A percentile compares a stretch with the other conserved stretches of the same genome.
These are phyloP conservation scores for Netelia virgata DNA, from an alignment of 2,888 invertebrate genomes.

Conservation along the genomic window DNA sequence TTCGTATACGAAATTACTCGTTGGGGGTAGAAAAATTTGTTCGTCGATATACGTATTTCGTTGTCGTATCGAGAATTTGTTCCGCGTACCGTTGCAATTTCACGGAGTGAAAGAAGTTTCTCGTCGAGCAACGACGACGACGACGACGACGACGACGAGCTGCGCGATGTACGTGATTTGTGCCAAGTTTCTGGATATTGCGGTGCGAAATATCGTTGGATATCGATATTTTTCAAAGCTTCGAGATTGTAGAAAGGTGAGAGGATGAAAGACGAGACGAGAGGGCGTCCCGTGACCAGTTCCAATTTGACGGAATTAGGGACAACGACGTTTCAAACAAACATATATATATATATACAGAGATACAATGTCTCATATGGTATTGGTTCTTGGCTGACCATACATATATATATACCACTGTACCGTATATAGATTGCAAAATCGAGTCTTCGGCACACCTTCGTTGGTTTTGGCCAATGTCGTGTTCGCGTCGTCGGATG, in stretches of 20 bases:
- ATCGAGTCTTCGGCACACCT: constrained; percentile 39
- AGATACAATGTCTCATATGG: background rate
- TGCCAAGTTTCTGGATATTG: background rate
- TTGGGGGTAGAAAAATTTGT: too few species aligned
- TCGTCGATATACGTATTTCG: too few species aligned
- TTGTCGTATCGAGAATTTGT: too few species aligned
- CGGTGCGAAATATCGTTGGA: constrained; percentile 6
- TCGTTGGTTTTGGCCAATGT: constrained; percentile 46
- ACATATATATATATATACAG: constrained; percentile 27
- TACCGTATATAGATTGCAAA: constrained; percentile 11
- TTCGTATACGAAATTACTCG: too few species aligned
- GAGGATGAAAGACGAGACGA: background rate
- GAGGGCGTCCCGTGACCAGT: background rate
- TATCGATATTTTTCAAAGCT: constrained; percentile 21
- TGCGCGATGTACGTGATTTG: background rate
- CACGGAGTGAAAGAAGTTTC: background rate
- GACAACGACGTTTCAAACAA: constrained; percentile 15
- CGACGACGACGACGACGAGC: too few species aligned
- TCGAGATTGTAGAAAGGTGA: background rate
- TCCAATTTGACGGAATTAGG: constrained; percentile 51
- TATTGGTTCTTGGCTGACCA: constrained; percentile 20
- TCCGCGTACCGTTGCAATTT: background rate
- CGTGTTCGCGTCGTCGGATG: constrained; percentile 33
- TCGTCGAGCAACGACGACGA: background rate
- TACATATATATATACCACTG: background rate